Percentiles rank a stretch among this genome's conserved stretches.
These are phyloP conservation scores for Drosophila hawaiiensis DNA, from an alignment of 2,888 invertebrate genomes.

Conservation along the genomic window DNA sequence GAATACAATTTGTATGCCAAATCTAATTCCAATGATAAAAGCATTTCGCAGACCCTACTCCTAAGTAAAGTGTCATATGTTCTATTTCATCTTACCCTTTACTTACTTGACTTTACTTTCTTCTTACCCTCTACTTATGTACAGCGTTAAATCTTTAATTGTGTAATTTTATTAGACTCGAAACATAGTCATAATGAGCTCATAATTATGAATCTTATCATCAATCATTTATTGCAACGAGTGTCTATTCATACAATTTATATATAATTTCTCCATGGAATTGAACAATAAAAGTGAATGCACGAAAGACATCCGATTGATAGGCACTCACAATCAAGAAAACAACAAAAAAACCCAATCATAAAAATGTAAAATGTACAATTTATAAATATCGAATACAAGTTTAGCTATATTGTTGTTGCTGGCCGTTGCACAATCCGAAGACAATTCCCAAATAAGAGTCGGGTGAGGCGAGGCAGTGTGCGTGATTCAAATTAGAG, in stretches of 20 bases:
- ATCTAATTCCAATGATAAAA: background rate
- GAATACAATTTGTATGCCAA: background rate
- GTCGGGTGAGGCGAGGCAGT: conserved; percentile 16
- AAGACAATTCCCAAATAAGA: conserved; percentile 36
- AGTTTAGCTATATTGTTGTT: conserved; percentile 15
- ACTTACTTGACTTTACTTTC: background rate
- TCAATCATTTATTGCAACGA: conserved; percentile 20
- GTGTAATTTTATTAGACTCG: background rate
- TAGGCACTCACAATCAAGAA: conserved; percentile 11
- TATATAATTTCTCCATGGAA: conserved; percentile 43
- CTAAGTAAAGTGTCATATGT: too few species aligned
- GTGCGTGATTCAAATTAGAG: conserved; percentile 75
- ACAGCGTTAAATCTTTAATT: background rate
- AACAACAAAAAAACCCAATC: conserved; percentile 36
- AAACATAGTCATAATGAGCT: background rate
- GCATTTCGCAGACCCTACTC: too few species aligned
- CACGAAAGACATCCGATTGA: conserved; percentile 43
- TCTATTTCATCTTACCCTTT: background rate
- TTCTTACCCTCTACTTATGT: background rate
- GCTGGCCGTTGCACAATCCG: conserved; percentile 55
- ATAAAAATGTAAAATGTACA: conserved; percentile 39
- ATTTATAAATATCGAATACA: conserved; percentile 51
- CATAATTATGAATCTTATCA: conserved; percentile 7
- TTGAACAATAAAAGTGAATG: conserved; percentile 69
- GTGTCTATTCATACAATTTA: conserved; percentile 16